Percentiles rank a stretch among this genome's conserved stretches.
Conservation (phyloP, 2,888 invertebrate species). For the Apamea epomidion region DNA sequence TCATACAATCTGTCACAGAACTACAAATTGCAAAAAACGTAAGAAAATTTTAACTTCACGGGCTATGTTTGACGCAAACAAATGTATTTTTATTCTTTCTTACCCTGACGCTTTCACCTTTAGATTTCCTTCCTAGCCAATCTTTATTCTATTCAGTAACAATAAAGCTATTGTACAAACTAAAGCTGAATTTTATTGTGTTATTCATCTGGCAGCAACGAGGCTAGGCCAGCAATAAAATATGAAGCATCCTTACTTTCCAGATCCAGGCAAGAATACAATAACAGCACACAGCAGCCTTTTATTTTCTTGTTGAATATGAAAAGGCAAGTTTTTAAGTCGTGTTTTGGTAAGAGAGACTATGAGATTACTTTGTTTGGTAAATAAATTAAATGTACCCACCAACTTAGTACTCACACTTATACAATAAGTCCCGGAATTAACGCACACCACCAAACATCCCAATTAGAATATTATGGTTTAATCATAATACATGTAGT, state of each 20-base stretch:
- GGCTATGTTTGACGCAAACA: too few species aligned
- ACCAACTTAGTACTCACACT: too few species aligned
- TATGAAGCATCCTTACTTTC: constrained; percentile 32
- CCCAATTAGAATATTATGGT: too few species aligned
- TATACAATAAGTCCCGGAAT: too few species aligned
- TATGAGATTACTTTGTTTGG: too few species aligned
- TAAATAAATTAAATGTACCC: too few species aligned
- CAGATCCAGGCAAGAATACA: constrained; percentile 15
- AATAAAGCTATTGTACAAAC: constrained; percentile 15
- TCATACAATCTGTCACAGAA: too few species aligned
- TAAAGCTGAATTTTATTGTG: constrained; percentile 33
- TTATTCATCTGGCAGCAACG: constrained; percentile 25
- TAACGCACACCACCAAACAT: too few species aligned
- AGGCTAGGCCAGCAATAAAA: constrained; percentile 35
- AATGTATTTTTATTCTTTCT: too few species aligned
- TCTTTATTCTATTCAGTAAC: constrained; percentile 8
- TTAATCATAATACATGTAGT: too few species aligned
- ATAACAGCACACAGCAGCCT: constrained; percentile 5
- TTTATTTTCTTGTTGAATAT: constrained; percentile 24
- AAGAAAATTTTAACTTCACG: neutral
- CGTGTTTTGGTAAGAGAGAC: neutral
- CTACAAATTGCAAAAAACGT: neutral
- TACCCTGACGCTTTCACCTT: neutral
- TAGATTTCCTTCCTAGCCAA: neutral
- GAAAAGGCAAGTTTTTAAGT: constrained; percentile 1